phyloP scores from a whole-genome alignment of 92 coral and sea anemone species.

The Blastomussa wellsi region DNA sequence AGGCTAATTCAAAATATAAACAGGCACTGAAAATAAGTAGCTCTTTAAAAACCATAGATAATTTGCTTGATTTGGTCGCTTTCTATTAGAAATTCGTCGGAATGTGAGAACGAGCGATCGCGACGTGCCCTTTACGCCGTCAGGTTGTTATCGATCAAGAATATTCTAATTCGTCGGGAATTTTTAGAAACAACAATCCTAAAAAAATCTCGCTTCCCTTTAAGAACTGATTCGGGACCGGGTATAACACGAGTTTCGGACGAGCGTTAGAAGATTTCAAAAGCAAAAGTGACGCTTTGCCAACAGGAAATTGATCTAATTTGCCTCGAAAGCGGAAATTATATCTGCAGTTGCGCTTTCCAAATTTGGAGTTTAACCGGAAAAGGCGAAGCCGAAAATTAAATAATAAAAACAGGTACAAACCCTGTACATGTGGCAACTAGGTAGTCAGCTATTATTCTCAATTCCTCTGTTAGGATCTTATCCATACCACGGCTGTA shows the following conservation, averaged over 20 bases:
- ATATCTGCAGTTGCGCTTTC: background rate
- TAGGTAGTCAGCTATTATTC: no score
- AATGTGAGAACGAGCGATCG: background rate
- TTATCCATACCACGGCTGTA: no score
- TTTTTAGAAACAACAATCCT: background rate
- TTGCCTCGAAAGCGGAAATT: background rate
- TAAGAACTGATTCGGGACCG: background rate
- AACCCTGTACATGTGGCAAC: no score
- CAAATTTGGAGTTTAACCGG: constrained; percentile 7
- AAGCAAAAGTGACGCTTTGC: background rate
- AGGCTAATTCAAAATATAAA: background rate
- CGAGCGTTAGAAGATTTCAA: background rate
- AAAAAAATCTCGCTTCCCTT: background rate
- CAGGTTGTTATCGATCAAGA: background rate
- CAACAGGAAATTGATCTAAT: constrained; percentile 5
- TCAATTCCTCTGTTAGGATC: no score
- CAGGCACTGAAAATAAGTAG: background rate
- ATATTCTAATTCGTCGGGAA: background rate
- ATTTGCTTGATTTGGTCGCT: background rate
- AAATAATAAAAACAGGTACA: no score
- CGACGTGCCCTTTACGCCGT: background rate
- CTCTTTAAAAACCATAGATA: constrained; percentile 12
- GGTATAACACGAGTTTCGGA: background rate
- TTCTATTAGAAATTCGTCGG: background rate
- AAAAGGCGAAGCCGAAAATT: no score